Evolutionary conservation across 2,797 vertebrate genomes (phyloP).

Genomic region (Scolopax rusticola): DNA sequence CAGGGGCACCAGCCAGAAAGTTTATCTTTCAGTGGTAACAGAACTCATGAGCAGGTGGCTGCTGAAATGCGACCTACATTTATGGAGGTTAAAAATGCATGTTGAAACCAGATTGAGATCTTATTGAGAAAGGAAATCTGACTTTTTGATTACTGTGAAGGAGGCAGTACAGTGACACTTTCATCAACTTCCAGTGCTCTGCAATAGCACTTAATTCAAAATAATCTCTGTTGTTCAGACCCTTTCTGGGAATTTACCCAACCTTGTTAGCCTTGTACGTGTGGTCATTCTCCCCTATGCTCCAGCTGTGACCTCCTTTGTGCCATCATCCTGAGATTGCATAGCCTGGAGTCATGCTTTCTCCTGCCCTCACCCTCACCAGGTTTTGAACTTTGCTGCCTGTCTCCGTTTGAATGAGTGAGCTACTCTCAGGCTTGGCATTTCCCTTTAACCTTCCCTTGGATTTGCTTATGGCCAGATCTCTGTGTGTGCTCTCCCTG

Average conservation of each 20-base stretch:
- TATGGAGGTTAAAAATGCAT: not conserved
- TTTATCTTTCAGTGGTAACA: not conserved
- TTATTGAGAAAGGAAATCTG: not conserved
- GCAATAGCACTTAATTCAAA: not conserved
- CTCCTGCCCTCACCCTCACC: not conserved
- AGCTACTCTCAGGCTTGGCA: not conserved
- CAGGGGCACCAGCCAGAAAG: not conserved
- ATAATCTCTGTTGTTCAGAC: not conserved
- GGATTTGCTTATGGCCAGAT: not conserved
- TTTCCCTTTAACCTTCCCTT: conserved; percentile 40
- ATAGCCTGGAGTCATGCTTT: not conserved
- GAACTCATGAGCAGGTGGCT: not conserved
- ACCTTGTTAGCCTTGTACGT: no score
- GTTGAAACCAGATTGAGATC: rapidly evolving
- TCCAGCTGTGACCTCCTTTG: not conserved
- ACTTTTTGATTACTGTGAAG: not conserved
- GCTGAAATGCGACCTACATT: not conserved
- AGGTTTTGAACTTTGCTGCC: not conserved
- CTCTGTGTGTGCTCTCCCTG: not conserved
- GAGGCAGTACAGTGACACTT: not conserved
- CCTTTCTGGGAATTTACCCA: not conserved
- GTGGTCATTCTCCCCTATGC: not conserved
- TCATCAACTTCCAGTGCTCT: not conserved
- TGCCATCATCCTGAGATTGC: not conserved
- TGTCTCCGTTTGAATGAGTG: not conserved